These are phyloP conservation scores for Acridotheres tristis DNA, from an alignment of 2,797 vertebrate species.

Conservation along the genomic window DNA sequence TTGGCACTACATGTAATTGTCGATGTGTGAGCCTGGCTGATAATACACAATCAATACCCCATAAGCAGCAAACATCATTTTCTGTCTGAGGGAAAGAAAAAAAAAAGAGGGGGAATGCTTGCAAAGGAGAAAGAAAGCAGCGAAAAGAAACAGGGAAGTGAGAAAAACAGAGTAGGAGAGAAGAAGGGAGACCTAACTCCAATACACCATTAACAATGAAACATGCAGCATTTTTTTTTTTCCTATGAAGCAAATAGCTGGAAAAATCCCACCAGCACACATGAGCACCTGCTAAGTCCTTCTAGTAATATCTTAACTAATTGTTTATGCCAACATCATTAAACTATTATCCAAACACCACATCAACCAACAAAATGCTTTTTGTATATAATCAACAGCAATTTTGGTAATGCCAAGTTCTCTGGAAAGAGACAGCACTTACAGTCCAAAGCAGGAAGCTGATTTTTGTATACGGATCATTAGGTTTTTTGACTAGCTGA, in stretches of 20 bases:
- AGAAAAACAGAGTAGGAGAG: not conserved
- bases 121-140: not conserved
- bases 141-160: not conserved
- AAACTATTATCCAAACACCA: slow-evolving; percentile 11
- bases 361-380: not conserved
- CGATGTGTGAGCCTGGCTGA: slow-evolving; percentile 83
- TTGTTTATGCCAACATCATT: slow-evolving; percentile 13
- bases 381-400: slow-evolving; percentile 8
- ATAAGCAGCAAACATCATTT: slow-evolving; percentile 78
- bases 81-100: slow-evolving; percentile 54
- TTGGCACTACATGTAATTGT: slow-evolving; percentile 82
- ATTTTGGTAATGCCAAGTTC: slow-evolving; percentile 9
- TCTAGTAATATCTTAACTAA: slow-evolving; percentile 30
- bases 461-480: not conserved
- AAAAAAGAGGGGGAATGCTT: not conserved
- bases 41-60: slow-evolving; percentile 85
- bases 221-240: not conserved
- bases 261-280: not conserved
- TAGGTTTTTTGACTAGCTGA: not conserved
- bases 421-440: slow-evolving; percentile 10
- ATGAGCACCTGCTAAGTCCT: not conserved
- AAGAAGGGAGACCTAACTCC: slow-evolving; percentile 1
- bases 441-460: not conserved
- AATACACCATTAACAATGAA: not conserved
- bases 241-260: not conserved